Evolutionary conservation across 2,113 vertebrate species (phyloP).

Genomic region (Rhinolophus ferrumequinum): DNA sequence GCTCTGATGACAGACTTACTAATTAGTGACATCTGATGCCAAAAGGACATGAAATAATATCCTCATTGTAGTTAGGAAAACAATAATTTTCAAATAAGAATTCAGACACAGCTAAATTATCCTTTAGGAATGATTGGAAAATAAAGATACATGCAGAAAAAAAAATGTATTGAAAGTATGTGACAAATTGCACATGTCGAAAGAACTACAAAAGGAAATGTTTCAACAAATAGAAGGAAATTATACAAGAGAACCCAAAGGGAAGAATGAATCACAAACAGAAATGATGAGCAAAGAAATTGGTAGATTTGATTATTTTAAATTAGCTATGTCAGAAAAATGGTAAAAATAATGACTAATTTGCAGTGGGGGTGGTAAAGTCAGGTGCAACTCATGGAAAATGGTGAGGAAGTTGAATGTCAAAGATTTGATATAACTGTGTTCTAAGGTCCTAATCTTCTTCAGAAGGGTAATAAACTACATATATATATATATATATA

Average conservation of each 20-base stretch:
- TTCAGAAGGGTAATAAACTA: neutral
- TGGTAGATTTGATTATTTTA: neutral
- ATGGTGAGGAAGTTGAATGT: neutral
- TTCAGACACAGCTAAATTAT: neutral
- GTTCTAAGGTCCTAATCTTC: neutral
- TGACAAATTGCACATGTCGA: neutral
- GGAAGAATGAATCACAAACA: neutral
- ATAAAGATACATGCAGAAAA: neutral
- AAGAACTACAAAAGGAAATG: neutral
- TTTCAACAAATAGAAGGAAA: neutral
- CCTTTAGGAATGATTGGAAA: neutral
- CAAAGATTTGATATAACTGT: neutral
- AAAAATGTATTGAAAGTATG: neutral
- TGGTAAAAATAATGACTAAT: neutral
- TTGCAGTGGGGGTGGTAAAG: neutral
- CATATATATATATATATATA: neutral
- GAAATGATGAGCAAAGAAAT: neutral
- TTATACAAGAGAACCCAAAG: neutral
- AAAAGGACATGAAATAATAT: neutral
- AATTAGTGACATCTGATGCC: neutral
- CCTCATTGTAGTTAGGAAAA: neutral
- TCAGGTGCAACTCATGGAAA: neutral
- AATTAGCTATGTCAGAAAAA: neutral
- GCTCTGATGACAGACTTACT: neutral
- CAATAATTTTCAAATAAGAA: neutral